Evolutionary conservation across 2,888 invertebrate genomes (phyloP), one percentile per base, ranked within the genome.

Genomic region (Dasypolia templi): DNA sequence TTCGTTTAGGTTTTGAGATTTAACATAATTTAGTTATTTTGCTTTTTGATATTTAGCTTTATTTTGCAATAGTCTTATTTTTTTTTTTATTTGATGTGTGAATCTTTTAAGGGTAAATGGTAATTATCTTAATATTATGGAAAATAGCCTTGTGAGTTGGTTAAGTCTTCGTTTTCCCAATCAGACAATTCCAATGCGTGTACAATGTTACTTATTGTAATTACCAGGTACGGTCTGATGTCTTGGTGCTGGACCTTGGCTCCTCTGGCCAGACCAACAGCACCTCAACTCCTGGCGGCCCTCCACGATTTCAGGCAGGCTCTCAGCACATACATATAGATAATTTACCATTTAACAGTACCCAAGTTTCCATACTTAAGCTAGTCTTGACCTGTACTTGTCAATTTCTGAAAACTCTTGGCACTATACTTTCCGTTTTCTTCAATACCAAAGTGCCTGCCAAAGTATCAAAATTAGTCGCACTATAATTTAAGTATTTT

Each of bases 291-390:
- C 7, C 94, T 97, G 77, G 97, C 97, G 51, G 98, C 97, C 82
- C 96, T 98, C 58, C 97, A 98, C 89, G 97, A 97, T 92, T 97
- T 98, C 92, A 97, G 97, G 93, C 97, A 97, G 91, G 97, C 97
- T 73, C 97, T 97, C 64, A 97, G 97, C 83, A 97, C 97, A 88
- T 97, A 97, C 87, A 97, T 97, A 78, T 97, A 94, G 90, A 75
- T 69, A 42, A 55, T 64, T 69, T 72, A 77, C 55, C 35, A 67
- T 64, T 63, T 55, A 74, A 66, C 53, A 59, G 29, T 67, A 80
- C 75, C 74, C 75, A 81, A 61, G 49, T 78, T 82, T 76, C 56
- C 69, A 67, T 75, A 67, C n/a, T 42, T 61, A 77, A 68, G 19
- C 71, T 82, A 86, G 75, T 75, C 72, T 70, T 74, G 79, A 72